Percentiles rank a stretch among this genome's conserved stretches.
These are phyloP conservation scores for Eupithecia pulchellata DNA, from an alignment of 2,888 invertebrate species.

Conservation along the genomic window DNA sequence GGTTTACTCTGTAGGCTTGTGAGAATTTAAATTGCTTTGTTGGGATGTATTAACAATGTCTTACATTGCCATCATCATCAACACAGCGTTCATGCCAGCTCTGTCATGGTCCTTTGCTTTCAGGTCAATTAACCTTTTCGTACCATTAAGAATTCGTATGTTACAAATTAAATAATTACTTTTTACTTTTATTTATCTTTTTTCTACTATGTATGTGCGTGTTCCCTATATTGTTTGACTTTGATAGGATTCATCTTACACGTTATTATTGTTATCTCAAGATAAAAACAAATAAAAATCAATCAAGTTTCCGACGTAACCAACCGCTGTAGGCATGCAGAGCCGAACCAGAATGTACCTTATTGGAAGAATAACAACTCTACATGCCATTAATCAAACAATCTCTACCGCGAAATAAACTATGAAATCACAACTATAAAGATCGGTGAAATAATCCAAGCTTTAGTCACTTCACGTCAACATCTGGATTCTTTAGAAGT, in stretches of 20 bases:
- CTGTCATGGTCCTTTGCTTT: background rate
- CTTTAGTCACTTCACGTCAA: constrained; percentile 9
- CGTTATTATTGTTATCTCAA: background rate
- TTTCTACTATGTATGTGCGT: background rate
- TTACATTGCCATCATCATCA: background rate
- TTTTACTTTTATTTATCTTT: background rate
- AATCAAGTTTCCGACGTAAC: background rate
- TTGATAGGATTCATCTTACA: background rate
- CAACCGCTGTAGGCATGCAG: no score
- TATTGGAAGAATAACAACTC: no score
- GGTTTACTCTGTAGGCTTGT: constrained; percentile 14
- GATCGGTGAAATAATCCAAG: background rate
- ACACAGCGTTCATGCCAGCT: background rate
- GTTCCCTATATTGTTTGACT: background rate
- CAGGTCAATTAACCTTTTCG: background rate
- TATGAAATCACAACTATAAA: background rate
- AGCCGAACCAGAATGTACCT: no score
- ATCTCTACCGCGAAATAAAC: background rate
- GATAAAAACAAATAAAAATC: background rate
- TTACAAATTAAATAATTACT: background rate
- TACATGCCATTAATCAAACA: background rate
- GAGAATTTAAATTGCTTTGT: constrained; percentile 1
- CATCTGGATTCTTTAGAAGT: background rate
- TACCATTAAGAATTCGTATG: background rate
- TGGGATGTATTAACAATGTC: background rate